Base-by-base conservation (phyloP, 2,888 invertebrate genomes). In the Drosophila percnosoma region DNA sequence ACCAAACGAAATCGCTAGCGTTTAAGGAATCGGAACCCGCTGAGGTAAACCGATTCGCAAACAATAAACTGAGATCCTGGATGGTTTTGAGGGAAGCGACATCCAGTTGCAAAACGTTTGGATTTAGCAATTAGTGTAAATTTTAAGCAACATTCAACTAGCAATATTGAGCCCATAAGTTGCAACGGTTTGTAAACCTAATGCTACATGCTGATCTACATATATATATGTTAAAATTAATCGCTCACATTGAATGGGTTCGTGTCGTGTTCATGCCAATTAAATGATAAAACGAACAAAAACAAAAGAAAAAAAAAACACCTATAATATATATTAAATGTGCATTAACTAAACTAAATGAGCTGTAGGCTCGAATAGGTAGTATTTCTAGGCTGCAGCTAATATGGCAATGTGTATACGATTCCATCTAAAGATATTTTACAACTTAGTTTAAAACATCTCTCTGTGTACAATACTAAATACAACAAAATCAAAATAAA, bases 1-100 rank as follows among this genome's bases (percentile, higher is more conserved):
- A 92, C 92, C 33, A 93, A 93, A 87, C 79, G 93, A 80, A 93
- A 91, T 90, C 93, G 93, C 92, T 93, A 93, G 91, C 92, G 92
- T 84, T 87, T 91, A 85, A 90, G 88, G 87, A 91, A 91, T 90
- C 91, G 91, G 90, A 89, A 91, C 87, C 90, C 89, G 34, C 59
- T 91, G 84, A 88, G 90, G 87, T 91, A 86, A 89, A 90, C 91
- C 90, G 92, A 90, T 91, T 91, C 91, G 72, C 31, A 65, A 69
- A 66, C 49, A 71, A 42, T 72, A 40, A 45, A 62, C 53, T 49
- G 68, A 82, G 51, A 68, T 55, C 57, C 54, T 53, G 48, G 49
- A 60, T n/a, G 42, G 24, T 40, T 62, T 63, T 42, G 53, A 53
- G 34, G 42, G 54, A 58, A 59, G 60, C 48, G 36, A 27, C 60